A percentile compares a stretch with the other conserved stretches of the same genome.
Conservation (phyloP, 2,888 invertebrate species). For the Prosopocoilus inquinatus region DNA sequence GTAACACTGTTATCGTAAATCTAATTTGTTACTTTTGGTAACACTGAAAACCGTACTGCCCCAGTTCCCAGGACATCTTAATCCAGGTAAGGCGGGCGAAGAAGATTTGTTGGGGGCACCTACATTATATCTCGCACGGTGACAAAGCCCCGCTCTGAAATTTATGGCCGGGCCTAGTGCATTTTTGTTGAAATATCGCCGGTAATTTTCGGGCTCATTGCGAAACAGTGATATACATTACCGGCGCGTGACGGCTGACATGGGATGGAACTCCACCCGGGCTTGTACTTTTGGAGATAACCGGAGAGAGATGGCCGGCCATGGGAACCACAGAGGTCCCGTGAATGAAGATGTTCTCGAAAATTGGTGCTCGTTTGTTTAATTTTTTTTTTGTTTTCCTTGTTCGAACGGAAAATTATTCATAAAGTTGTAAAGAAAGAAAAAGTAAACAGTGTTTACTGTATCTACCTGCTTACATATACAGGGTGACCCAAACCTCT, state of each 20-base stretch:
- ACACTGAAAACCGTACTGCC: slow-evolving; percentile 16
- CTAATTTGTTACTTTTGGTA: slow-evolving; percentile 13
- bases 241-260: slow-evolving; percentile 29
- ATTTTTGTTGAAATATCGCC: slow-evolving; percentile 31
- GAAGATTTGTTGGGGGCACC: neutral
- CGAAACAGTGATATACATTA: slow-evolving; percentile 32
- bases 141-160: slow-evolving; percentile 21
- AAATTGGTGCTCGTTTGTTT: too few species aligned
- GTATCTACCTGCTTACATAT: too few species aligned
- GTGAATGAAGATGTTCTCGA: too few species aligned
- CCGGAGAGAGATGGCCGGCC: slow-evolving; percentile 19
- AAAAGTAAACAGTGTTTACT: too few species aligned
- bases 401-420: too few species aligned
- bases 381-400: too few species aligned
- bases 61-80: slow-evolving; percentile 26
- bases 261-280: slow-evolving; percentile 22
- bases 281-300: slow-evolving; percentile 19
- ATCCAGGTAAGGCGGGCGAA: slow-evolving; percentile 22
- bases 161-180: slow-evolving; percentile 27
- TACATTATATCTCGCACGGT: neutral
- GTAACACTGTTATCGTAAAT: too few species aligned
- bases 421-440: too few species aligned
- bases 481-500: too few species aligned
- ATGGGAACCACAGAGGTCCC: slow-evolving; percentile 9
- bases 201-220: slow-evolving; percentile 33